phyloP scores from a whole-genome alignment of 2,888 invertebrate genomes.

The Andrena haemorrhoa region DNA sequence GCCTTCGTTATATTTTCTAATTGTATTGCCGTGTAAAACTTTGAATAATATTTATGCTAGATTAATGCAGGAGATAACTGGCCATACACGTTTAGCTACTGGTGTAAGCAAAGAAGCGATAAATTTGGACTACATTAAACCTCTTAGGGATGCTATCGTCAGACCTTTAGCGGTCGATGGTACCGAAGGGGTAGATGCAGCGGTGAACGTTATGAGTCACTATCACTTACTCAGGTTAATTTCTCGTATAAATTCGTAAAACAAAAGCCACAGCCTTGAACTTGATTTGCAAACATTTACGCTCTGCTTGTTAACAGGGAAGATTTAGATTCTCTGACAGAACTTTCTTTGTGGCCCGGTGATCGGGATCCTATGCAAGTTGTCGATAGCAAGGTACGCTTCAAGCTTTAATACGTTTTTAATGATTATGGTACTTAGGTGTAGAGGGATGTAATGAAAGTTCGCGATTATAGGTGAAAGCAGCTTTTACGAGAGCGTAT shows the following conservation, averaged over 20 bases:
- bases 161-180: slow-evolving; percentile 91
- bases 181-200: slow-evolving; percentile 89
- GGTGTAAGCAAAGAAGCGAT: slow-evolving; percentile 90
- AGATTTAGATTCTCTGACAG: slow-evolving; percentile 95
- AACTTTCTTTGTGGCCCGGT: slow-evolving; percentile 94
- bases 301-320: slow-evolving; percentile 86
- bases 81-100: slow-evolving; percentile 79
- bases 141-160: slow-evolving; percentile 91
- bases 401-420: slow-evolving; percentile 32
- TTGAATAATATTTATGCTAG: slow-evolving; percentile 60
- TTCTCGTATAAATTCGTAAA: slow-evolving; percentile 20
- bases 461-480: slow-evolving; percentile 89
- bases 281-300: not conserved
- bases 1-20: not conserved
- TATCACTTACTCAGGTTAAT: slow-evolving; percentile 89
- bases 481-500: slow-evolving; percentile 96
- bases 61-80: slow-evolving; percentile 81
- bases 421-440: not conserved
- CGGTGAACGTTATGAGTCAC: slow-evolving; percentile 91
- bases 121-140: slow-evolving; percentile 94
- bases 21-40: not conserved
- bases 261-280: not conserved
- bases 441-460: not conserved
- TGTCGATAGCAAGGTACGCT: slow-evolving; percentile 90
- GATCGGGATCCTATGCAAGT: slow-evolving; percentile 91